phyloP scores from a whole-genome alignment of 2,797 vertebrate species.

The Cichlasoma orientale region DNA sequence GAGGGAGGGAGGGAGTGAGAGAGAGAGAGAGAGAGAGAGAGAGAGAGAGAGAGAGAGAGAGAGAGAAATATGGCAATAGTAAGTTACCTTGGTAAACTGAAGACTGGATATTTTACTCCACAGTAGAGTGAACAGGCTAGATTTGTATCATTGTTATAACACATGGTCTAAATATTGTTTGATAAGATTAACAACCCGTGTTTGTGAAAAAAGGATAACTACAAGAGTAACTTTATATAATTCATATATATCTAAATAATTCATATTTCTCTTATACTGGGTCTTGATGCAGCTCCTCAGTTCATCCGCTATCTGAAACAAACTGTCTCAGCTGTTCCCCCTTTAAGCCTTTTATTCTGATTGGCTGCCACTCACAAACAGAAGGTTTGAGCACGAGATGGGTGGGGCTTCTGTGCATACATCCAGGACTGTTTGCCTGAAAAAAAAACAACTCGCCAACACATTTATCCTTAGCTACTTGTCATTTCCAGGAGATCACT shows the following conservation, averaged over 20 bases:
- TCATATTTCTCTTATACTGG: not conserved
- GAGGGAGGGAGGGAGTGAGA: too few species aligned
- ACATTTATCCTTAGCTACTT: too few species aligned
- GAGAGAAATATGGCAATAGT: not conserved
- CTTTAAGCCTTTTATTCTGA: not conserved
- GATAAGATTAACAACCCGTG: not conserved
- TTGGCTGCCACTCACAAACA: not conserved
- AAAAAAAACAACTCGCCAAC: too few species aligned
- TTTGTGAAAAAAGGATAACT: not conserved
- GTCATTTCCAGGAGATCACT: not conserved
- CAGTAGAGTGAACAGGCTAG: not conserved
- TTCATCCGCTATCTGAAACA: not conserved
- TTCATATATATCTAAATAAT: too few species aligned
- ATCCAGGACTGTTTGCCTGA: not conserved
- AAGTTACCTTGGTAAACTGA: not conserved
- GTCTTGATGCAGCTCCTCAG: not conserved
- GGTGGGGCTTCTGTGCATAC: accelerated
- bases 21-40: too few species aligned
- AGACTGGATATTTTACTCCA: not conserved
- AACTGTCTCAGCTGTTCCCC: accelerated
- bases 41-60: too few species aligned
- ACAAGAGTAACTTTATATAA: not conserved
- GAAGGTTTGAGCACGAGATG: too few species aligned
- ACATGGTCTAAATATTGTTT: accelerated
- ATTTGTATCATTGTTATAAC: not conserved